Base-by-base conservation (phyloP, 1,140 invertebrate species). In the Palaemon carinicauda region DNA sequence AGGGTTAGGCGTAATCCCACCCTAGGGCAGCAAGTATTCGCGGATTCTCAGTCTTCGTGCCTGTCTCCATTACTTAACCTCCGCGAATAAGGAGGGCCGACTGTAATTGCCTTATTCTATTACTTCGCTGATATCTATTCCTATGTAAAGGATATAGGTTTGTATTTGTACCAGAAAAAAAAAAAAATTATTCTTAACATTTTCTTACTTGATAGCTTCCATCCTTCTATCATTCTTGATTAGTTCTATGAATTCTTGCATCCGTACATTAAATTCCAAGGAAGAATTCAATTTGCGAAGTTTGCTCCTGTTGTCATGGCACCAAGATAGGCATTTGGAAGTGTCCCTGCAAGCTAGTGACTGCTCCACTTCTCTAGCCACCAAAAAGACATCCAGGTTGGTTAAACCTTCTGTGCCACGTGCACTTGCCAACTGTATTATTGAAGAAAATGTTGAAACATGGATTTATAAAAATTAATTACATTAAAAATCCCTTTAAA, bases 221-320 rank as follows among this genome's bases (percentile, higher is more conserved):
- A 97, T 92, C 82, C 97, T 93, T 85, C 95, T 93, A 91, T 98
- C 96, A 19, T 94, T 92, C 88, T 96, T 94, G n/a, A 99, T 95
- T 24, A 99, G 91, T 92, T 99, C 98, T 74, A 99, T 95, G 91
- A 99, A 99, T 91, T 99, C 98, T 92, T 97, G 96, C 90, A 98
- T 95, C 31, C 97, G 94, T 81, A 99, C 93, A 91, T 98, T 97
- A 91, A 98, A 98, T 91, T 97, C 96, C 94, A 97, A 95, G 33
- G 94, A 96, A 27, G 95, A 96, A 90, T 97, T 96, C 79, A 98
- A 94, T 92, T 98, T 99, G 65, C 97, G 93, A 71, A 99, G 93
- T 91, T 99, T 99, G 4, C 97, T 98, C 91, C 97, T 96, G 92
- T 99, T 99, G 90, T 99, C 98, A 90, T 97, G 95, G 91, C 98